Conservation (phyloP, 1,140 invertebrate genomes). For the fruit fly (Drosophila melanogaster) region DNA sequence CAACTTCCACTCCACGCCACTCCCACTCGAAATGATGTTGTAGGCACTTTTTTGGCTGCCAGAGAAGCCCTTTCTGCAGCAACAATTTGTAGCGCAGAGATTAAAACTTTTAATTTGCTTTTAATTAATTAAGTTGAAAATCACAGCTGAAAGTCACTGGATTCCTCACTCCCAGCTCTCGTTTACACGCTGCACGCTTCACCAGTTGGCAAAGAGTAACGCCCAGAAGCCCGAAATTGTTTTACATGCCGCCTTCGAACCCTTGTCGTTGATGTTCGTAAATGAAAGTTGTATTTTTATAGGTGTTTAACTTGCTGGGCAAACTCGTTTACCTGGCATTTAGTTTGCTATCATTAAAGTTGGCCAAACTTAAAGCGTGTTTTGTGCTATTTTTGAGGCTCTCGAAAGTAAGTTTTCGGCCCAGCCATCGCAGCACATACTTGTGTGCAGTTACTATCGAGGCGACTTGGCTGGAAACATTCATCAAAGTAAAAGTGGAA, state of each 20-base stretch:
- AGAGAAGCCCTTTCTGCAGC: conserved; percentile 59
- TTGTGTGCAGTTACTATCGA: conserved; percentile 3
- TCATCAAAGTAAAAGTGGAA: conserved; percentile 47
- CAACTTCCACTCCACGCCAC: not conserved
- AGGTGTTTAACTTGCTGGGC: conserved; percentile 44
- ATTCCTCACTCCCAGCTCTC: conserved; percentile 39
- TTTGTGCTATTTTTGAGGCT: conserved; percentile 18
- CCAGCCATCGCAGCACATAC: not conserved
- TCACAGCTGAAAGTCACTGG: conserved; percentile 77
- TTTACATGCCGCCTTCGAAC: conserved; percentile 38
- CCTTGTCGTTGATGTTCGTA: conserved; percentile 36
- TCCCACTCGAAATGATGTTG: conserved; percentile 23
- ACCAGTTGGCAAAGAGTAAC: conserved; percentile 1
- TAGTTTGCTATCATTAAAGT: conserved; percentile 49
- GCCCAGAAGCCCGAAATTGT: conserved; percentile 27
- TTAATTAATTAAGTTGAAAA: conserved; percentile 84
- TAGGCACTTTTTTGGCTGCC: conserved; percentile 47
- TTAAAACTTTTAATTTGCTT: conserved; percentile 84
- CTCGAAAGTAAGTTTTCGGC: conserved; percentile 14
- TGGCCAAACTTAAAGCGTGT: conserved; percentile 42
- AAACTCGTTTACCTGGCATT: conserved; percentile 63
- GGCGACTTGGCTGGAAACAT: conserved; percentile 22
- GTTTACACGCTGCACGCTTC: conserved; percentile 45
- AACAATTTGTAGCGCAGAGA: conserved; percentile 75
- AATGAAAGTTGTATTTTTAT: conserved; percentile 63